phyloP scores from a whole-genome alignment of 2,797 vertebrate genomes.

The Chaenodraco wilsoni region DNA sequence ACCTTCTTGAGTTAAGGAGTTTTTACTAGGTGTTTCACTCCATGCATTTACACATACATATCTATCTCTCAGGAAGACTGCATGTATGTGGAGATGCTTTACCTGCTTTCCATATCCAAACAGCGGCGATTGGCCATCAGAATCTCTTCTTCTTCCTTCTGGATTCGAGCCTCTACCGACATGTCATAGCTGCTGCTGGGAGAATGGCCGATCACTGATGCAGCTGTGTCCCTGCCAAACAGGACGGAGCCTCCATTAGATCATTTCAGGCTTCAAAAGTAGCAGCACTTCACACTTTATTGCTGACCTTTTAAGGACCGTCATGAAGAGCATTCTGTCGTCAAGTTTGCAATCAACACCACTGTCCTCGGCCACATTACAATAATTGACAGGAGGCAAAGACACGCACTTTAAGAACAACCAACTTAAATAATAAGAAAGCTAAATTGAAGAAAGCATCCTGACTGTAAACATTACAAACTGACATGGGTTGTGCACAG shows the following conservation, averaged over 20 bases:
- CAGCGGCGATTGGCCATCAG: conserved; percentile 97
- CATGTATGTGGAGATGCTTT: background rate
- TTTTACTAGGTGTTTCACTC: background rate
- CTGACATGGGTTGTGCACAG: too few species aligned
- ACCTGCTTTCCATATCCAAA: conserved; percentile 99
- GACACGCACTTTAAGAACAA: too few species aligned
- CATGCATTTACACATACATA: background rate
- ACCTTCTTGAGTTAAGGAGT: background rate
- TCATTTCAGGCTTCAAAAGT: background rate
- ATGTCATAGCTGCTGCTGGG: conserved; percentile 95
- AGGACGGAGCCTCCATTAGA: background rate
- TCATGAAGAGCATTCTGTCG: background rate
- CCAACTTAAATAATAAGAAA: too few species aligned
- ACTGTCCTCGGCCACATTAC: background rate
- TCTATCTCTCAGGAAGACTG: background rate
- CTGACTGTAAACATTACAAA: too few species aligned
- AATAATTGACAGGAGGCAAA: background rate
- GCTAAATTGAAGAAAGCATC: too few species aligned
- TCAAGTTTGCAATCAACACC: background rate
- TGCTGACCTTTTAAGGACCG: background rate
- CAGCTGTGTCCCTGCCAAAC: conserved; percentile 88
- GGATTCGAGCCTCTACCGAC: conserved; percentile 94
- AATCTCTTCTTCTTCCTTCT: conserved; percentile 98
- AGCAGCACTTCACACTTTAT: background rate
- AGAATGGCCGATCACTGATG: conserved; percentile 88